A percentile compares a stretch with the other conserved stretches of the same genome.
Conservation (phyloP, 1,140 invertebrate species). For the Drosophila lacertosa region DNA sequence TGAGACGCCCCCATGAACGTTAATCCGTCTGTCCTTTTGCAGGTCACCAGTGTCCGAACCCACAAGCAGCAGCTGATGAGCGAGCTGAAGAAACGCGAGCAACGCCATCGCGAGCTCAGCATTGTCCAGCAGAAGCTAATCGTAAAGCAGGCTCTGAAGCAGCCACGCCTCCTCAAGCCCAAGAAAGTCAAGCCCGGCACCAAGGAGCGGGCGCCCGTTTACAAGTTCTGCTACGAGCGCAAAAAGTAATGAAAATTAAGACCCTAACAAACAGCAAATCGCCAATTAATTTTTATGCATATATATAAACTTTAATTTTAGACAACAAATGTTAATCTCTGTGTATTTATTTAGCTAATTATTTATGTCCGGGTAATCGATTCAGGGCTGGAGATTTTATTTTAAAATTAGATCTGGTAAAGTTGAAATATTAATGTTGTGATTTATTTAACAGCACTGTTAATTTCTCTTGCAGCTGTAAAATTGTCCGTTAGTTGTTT, state of each 20-base stretch:
- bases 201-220: constrained; percentile 90
- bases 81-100: constrained; percentile 92
- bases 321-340: not conserved
- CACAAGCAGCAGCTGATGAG: constrained; percentile 86
- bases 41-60: constrained; percentile 86
- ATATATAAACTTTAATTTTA: not conserved
- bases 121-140: constrained; percentile 94
- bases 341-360: too few species aligned
- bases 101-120: constrained; percentile 91
- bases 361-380: too few species aligned
- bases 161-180: constrained; percentile 88
- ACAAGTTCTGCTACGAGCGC: constrained; percentile 93
- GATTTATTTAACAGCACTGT: not conserved
- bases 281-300: not conserved
- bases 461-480: not conserved
- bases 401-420: too few species aligned
- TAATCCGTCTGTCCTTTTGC: constrained; percentile 85
- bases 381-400: too few species aligned
- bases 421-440: too few species aligned
- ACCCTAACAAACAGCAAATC: not conserved
- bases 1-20: not conserved
- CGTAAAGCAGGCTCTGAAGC: constrained; percentile 89
- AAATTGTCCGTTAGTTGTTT: not conserved
- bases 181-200: constrained; percentile 88
- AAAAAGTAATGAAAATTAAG: constrained; percentile 88